A percentile compares a stretch with the other conserved stretches of the same genome.
phyloP scores from a whole-genome alignment of 2,888 invertebrate genomes.

The Drosophila leonis region DNA sequence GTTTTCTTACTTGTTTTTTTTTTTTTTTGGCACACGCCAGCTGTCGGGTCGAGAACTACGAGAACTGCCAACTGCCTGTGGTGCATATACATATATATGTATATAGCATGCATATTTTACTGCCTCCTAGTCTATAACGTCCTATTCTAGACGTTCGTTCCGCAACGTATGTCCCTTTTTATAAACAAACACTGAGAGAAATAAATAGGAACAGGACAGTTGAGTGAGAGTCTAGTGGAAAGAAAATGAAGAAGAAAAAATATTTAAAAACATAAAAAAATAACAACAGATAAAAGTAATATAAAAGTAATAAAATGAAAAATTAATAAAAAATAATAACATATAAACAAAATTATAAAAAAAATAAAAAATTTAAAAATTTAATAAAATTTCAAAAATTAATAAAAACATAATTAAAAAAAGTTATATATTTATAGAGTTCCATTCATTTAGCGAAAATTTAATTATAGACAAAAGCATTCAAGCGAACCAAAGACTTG shows the following conservation, averaged over 20 bases:
- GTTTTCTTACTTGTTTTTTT: no score
- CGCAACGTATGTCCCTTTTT: conserved; percentile 12
- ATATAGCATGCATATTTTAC: conserved; percentile 29
- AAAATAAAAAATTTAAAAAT: no score
- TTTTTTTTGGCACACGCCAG: conserved; percentile 71
- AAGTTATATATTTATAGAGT: no score
- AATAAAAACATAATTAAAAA: no score
- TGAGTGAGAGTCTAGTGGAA: not conserved
- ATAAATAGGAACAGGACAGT: not conserved
- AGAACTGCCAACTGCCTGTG: conserved; percentile 34
- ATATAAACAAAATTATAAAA: no score
- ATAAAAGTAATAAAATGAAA: not conserved
- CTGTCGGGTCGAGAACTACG: conserved; percentile 53
- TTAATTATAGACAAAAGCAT: not conserved
- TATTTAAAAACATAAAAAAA: not conserved
- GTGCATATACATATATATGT: not conserved
- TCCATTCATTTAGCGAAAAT: no score
- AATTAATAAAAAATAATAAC: no score
- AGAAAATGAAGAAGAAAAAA: not conserved
- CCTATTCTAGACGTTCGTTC: conserved; percentile 40
- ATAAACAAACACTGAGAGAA: conserved; percentile 6
- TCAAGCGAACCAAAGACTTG: not conserved
- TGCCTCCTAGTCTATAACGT: conserved; percentile 33
- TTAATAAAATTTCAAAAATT: no score
- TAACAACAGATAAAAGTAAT: not conserved